Percentiles rank a stretch among this genome's conserved stretches.
Conservation (phyloP, 2,113 vertebrate species). For the Rattus rattus region DNA sequence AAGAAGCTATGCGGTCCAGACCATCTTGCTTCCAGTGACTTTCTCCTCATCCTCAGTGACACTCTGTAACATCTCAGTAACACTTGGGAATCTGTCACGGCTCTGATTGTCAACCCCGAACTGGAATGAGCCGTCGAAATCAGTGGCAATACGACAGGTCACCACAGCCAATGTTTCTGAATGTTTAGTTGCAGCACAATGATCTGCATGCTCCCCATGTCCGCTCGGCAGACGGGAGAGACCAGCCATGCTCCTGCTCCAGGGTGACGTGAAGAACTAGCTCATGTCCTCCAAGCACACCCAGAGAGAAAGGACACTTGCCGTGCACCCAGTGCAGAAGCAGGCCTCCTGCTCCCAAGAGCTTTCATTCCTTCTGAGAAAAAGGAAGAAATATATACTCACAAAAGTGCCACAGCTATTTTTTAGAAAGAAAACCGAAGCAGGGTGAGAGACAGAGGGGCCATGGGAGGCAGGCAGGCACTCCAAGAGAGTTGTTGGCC, state of each 20-base stretch:
- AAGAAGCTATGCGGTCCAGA: neutral
- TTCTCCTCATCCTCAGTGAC: neutral
- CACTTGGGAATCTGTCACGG: neutral
- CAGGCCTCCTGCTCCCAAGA: neutral
- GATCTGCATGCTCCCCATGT: neutral
- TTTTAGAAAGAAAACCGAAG: conserved; percentile 2
- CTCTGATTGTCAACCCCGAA: conserved; percentile 19
- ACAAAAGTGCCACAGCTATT: neutral
- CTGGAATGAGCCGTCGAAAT: neutral
- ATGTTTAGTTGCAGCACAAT: neutral
- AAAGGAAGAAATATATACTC: neutral
- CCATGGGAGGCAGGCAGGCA: neutral
- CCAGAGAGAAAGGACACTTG: neutral
- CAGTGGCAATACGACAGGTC: neutral
- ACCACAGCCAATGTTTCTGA: neutral
- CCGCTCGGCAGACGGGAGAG: neutral
- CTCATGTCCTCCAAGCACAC: neutral
- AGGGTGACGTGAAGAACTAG: neutral
- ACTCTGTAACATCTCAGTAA: neutral
- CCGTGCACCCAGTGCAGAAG: neutral
- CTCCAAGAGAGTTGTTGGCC: neutral
- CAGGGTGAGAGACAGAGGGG: neutral
- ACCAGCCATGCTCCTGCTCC: neutral
- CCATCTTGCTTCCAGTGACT: neutral
- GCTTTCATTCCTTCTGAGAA: conserved; percentile 7